Evolutionary conservation across 1,140 invertebrate species (phyloP).

Genomic region (Drosophila yakuba): DNA sequence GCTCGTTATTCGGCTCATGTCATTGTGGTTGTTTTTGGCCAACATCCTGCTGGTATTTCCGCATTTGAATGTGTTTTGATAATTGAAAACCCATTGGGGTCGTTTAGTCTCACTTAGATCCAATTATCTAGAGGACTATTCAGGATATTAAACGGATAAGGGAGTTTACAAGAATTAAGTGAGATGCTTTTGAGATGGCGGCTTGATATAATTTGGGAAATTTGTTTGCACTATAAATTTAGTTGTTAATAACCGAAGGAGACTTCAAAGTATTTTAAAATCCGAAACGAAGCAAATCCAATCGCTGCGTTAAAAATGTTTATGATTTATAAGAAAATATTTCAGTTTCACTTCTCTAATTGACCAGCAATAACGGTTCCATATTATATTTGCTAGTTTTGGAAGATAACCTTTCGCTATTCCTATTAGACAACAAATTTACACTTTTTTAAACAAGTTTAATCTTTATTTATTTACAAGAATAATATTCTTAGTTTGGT

Average conservation of each 20-base stretch:
- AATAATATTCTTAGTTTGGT: too few relatives aligned
- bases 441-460: too few relatives aligned
- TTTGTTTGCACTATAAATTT: not conserved
- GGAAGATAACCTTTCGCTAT: too few relatives aligned
- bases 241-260: too few relatives aligned
- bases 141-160: not conserved
- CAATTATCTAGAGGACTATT: constrained; percentile 11
- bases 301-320: not conserved
- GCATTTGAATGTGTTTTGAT: constrained; percentile 29
- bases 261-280: not conserved
- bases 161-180: not conserved
- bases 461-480: too few relatives aligned
- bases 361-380: too few relatives aligned
- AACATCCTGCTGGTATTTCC: constrained; percentile 1
- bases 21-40: constrained; percentile 20
- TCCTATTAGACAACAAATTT: too few relatives aligned
- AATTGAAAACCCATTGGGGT: constrained; percentile 36
- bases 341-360: not conserved
- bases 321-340: not conserved
- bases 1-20: constrained; percentile 18
- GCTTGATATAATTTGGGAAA: not conserved
- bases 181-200: too few relatives aligned
- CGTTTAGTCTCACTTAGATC: constrained; percentile 26
- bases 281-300: not conserved
- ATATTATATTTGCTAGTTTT: too few relatives aligned